Evolutionary conservation across 2,113 vertebrate genomes (phyloP), one percentile per base, ranked within the genome.

Genomic region (Alaudala cheleensis): DNA sequence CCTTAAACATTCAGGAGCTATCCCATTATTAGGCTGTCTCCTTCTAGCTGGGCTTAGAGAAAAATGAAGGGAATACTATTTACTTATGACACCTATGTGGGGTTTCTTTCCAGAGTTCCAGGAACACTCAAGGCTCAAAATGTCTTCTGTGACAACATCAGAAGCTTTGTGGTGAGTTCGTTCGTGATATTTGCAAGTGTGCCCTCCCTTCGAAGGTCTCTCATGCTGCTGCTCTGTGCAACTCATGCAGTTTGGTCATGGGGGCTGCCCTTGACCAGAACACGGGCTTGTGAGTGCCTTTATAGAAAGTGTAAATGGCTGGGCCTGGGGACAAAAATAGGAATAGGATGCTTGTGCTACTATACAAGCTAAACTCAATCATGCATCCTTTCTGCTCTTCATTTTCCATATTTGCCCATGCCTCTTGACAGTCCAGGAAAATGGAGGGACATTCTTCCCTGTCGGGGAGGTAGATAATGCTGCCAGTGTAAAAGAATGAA

Each of bases 401-500:
- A 14, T 73, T 94, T 92, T 45, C 74, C 31, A 28, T 51, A 13
- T 28, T 72, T 57, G 14, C 24, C 58, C 84, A 54, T 70, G 62
- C 51, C 44, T 92, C 54, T 49, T 56, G 29, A 40, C 81, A 88
- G 54, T 17, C 45, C 3, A 2, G 88, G 65, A 73, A 87, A 86
- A 92, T 18, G 67, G 51, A 76, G 18, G 16, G 34, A 33, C 50
- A 60, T 86, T 87, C 31, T 74, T 58, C 79, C 67, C 67, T 88
- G n/a, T 6, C 0, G 0, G 40, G 64, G 88, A 94, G 65, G 64
- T 74, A 60, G 56, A 90, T 80, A 95, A 94, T 86, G 47, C 49
- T 66, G 47, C 92, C 86, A 88, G 64, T 91, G 88, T 96, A 44
- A 91, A 95, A 94, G 67, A 77, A 89, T 74, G 67, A 95, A 95